Base-by-base conservation (phyloP, 2,797 vertebrate genomes). In the Benthosema pterotum region DNA sequence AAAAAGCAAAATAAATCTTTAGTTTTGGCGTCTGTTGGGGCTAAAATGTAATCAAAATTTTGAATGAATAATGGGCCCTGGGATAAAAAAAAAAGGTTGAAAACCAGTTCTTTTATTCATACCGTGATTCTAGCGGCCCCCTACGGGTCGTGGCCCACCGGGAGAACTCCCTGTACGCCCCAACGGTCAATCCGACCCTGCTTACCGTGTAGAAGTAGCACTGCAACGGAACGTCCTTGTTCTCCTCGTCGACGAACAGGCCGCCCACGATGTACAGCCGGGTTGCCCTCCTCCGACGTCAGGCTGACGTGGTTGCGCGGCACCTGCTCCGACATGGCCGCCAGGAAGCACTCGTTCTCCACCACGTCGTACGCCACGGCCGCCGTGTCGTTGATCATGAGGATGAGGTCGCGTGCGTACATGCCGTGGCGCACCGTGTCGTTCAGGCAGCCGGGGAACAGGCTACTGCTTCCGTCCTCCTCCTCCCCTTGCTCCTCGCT, bases 291-390 rank as follows among this genome's bases (percentile, higher is more conserved):
- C 73, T 93, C 91, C 52, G 94, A 93, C 62, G 89, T 93, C 53
- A 96, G 67, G 90, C 97, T 98, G 79, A 97, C 96, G 83, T 99
- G 98, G 79, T 99, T 99, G 66, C 95, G 95, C n/a, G 98, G 98
- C 77, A 99, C 95, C 92, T 96, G 96, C 77, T 99, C 97, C 0
- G 96, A 93, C 68, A 98, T 85, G 17, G 95, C 95, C 1, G 93
- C 95, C 76, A 99, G 91, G 84, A 96, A 99, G 84, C 98, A 99
- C 73, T 99, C 97, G 0, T 99, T 99, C 82, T 98, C 97, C 0
- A 5, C 83, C 52, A 97, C 95, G n/a, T 99, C 97, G 5, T 99
- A 99, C 1, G 96, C 97, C 75, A 99, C 97, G 0, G 97, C 94
- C 0, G 96, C 97, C 2, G 96, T 92, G 81, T 99, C 97, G 11